Evolutionary conservation across 2,113 vertebrate species (phyloP).

Genomic region (Oncorhynchus masou): DNA sequence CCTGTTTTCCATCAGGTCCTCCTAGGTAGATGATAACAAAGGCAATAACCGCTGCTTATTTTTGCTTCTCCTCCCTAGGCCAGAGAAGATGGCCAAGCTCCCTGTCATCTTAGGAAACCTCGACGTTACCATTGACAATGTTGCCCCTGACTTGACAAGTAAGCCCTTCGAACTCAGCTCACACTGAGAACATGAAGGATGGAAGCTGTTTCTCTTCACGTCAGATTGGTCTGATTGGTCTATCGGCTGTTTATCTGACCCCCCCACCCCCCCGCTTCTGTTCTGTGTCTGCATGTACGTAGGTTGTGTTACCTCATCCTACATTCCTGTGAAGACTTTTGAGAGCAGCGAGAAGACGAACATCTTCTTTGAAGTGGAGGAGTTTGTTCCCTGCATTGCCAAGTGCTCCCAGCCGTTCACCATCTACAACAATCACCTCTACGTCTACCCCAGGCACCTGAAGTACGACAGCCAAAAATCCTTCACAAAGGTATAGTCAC

Average conservation of each 20-base stretch:
- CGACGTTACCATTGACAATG: conserved; percentile 93
- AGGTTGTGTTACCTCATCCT: conserved; percentile 96
- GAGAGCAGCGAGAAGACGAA: conserved; percentile 78
- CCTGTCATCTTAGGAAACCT: conserved; percentile 97
- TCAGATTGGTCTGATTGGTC: conserved; percentile 27
- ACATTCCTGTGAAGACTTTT: conserved; percentile 94
- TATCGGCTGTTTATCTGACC: conserved; percentile 36
- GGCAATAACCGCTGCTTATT: conserved; percentile 43
- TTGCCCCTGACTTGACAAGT: conserved; percentile 92
- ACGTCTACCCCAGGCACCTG: conserved; percentile 92
- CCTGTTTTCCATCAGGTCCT: conserved; percentile 44
- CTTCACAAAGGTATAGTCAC: conserved; percentile 88
- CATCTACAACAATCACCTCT: conserved; percentile 97
- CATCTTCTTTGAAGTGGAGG: conserved; percentile 90
- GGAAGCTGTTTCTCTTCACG: conserved; percentile 18
- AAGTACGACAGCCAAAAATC: conserved; percentile 96
- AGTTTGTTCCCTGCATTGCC: conserved; percentile 93
- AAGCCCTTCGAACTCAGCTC: conserved; percentile 65
- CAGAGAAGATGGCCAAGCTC: conserved; percentile 97
- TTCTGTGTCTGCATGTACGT: conserved; percentile 35
- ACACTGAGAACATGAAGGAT: conserved; percentile 11
- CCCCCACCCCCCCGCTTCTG: conserved; percentile 26
- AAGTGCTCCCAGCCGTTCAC: conserved; percentile 95
- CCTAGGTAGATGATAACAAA: conserved; percentile 47
- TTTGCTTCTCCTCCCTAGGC: conserved; percentile 71